Conservation (phyloP, 2,113 vertebrate genomes). For the Macquaria australasica region DNA sequence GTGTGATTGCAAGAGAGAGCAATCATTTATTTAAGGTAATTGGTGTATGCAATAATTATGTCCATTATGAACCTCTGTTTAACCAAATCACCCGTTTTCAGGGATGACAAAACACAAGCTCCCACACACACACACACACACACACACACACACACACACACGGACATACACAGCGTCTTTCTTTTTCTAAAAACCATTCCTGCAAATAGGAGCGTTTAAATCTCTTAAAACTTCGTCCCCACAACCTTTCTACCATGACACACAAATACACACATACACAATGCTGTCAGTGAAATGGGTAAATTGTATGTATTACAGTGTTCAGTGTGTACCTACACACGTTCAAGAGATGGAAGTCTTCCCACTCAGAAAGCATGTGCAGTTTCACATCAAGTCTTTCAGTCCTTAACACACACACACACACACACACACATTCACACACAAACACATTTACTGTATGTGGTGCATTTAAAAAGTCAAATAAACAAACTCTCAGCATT, state of each 20-base stretch:
- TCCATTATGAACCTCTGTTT: constrained; percentile 76
- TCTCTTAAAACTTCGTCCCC: neutral
- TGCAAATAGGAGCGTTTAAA: constrained; percentile 15
- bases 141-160: neutral
- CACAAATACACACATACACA: neutral
- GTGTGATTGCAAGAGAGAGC: constrained; percentile 69
- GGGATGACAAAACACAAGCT: constrained; percentile 53
- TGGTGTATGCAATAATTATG: constrained; percentile 74
- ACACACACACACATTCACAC: neutral
- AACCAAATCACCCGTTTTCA: constrained; percentile 70
- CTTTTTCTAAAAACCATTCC: neutral
- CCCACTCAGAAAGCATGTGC: neutral
- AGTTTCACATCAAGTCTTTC: neutral
- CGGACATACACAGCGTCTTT: neutral
- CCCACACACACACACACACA: constrained; percentile 10
- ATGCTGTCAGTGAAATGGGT: neutral
- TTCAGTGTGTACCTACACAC: neutral
- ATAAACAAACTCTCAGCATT: no score
- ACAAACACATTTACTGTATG: neutral
- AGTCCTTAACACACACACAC: neutral
- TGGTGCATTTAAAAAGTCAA: neutral
- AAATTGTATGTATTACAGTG: constrained; percentile 3
- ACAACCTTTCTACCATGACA: neutral
- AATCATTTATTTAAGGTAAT: constrained; percentile 77
- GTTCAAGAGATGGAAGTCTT: neutral